Evolutionary conservation across 2,113 vertebrate species (phyloP), one percentile per base, ranked within the genome.

Genomic region (Ariopsis seemanni): DNA sequence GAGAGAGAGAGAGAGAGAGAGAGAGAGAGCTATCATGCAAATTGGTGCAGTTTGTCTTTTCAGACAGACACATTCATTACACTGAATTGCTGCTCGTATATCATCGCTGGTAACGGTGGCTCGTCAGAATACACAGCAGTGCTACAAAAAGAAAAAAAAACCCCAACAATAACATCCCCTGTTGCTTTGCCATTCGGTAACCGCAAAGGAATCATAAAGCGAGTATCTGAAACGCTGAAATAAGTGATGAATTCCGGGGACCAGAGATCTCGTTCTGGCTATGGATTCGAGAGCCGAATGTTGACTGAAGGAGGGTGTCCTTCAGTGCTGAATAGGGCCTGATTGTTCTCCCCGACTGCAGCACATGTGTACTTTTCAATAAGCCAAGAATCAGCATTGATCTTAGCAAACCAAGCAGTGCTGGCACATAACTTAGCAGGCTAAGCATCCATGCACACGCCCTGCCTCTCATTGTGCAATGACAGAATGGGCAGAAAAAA

Each of bases 231-330:
- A 85, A 55, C 69, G 72, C 75, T 89, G 85, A 85, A 85, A 85
- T 89, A 90, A 90, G 80, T 85, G 82, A 88, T 84, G 88, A 83
- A 85, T 88, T 82, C 88, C 75, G 69, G 84, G 77, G 84, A 81
- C 85, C 84, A 55, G n/a, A 82, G 50, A 79, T 25, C 63, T 22
- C 25, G 25, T 87, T 91, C 93, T 90, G 86, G 89, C 87, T 90
- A 86, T 84, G 50, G 87, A 90, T 89, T 88, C 78, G 83, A 86
- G 85, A 89, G 77, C 90, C 86, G 88, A 83, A 78, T 95, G 90
- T 95, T 95, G 94, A 95, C 94, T 53, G 60, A 95, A 88, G 95
- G 94, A 88, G 92, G 93, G 92, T 89, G 89, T 89, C 88, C 83
- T 87, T 92, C 78, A 91, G 67, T 78, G 11, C 84, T 86, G 92